phyloP scores from a whole-genome alignment of 2,888 invertebrate genomes.

The Caenorhabditis zanzibari region DNA sequence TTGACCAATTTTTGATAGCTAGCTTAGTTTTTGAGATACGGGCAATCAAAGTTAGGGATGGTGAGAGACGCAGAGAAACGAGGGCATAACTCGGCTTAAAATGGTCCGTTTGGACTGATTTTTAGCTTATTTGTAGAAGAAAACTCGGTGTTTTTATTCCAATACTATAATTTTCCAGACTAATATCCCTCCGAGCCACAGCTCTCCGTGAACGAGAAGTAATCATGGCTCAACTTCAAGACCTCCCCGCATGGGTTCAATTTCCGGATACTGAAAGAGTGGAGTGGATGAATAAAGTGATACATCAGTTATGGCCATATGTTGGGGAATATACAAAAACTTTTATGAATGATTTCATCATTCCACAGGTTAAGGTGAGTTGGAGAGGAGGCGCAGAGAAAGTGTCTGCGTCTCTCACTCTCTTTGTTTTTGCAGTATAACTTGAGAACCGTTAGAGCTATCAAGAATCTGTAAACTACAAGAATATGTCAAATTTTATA shows the following conservation, averaged over 20 bases:
- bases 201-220: constrained; percentile 81
- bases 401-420: too few species aligned
- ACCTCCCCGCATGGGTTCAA: constrained; percentile 84
- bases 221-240: constrained; percentile 79
- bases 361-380: constrained; percentile 87
- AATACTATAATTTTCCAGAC: too few species aligned
- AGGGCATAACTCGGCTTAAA: too few species aligned
- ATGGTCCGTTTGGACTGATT: too few species aligned
- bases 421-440: neutral
- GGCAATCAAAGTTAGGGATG: too few species aligned
- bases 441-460: neutral
- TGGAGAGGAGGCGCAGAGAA: neutral
- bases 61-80: too few species aligned
- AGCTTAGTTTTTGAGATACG: too few species aligned
- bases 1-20: too few species aligned
- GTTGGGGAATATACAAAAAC: constrained; percentile 93
- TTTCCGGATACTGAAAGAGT: constrained; percentile 84
- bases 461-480: neutral
- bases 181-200: constrained; percentile 73
- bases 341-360: constrained; percentile 91
- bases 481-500: neutral
- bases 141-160: too few species aligned
- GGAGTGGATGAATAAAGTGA: constrained; percentile 84
- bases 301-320: constrained; percentile 90
- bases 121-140: too few species aligned